Conservation (phyloP, 2,113 vertebrate species). For the Sisor rabdophorus region DNA sequence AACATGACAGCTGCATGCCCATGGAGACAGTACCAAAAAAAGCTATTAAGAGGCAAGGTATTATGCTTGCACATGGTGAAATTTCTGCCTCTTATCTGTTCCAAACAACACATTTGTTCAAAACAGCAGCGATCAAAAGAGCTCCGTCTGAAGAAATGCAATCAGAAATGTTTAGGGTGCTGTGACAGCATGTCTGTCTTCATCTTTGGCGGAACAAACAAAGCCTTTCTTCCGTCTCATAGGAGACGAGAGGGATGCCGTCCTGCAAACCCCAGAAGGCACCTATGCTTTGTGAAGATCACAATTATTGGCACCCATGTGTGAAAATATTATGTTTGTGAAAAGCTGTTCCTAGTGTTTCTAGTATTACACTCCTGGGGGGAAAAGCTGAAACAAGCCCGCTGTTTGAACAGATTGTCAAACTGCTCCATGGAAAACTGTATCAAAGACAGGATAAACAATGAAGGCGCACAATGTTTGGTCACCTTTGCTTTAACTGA, state of each 20-base stretch:
- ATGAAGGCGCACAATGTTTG: conserved; percentile 28
- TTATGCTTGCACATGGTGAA: conserved; percentile 57
- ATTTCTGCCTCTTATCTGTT: conserved; percentile 64
- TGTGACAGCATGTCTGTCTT: conserved; percentile 62
- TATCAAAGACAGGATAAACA: conserved; percentile 41
- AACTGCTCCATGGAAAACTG: conserved; percentile 58
- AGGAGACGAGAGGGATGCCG: conserved; percentile 49
- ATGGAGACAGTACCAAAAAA: conserved; percentile 9
- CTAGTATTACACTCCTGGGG: conserved; percentile 63
- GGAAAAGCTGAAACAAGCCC: conserved; percentile 41
- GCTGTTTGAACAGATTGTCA: conserved; percentile 58
- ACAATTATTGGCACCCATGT: conserved; percentile 71
- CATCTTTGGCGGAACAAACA: conserved; percentile 62
- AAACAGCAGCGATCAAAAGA: conserved; percentile 64
- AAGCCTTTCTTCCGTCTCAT: conserved; percentile 64
- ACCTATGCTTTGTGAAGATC: conserved; percentile 63
- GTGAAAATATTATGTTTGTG: conserved; percentile 71
- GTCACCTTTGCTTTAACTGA: conserved; percentile 8
- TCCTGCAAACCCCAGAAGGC: conserved; percentile 54
- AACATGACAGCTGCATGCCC: conserved; percentile 20
- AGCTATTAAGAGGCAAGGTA: conserved; percentile 55
- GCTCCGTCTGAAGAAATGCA: conserved; percentile 62
- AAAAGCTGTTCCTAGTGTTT: conserved; percentile 67
- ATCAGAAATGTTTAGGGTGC: conserved; percentile 71
- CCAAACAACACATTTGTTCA: conserved; percentile 67